Evolutionary conservation across 2,797 vertebrate genomes (phyloP).

Genomic region (Rousettus madagascariensis): DNA sequence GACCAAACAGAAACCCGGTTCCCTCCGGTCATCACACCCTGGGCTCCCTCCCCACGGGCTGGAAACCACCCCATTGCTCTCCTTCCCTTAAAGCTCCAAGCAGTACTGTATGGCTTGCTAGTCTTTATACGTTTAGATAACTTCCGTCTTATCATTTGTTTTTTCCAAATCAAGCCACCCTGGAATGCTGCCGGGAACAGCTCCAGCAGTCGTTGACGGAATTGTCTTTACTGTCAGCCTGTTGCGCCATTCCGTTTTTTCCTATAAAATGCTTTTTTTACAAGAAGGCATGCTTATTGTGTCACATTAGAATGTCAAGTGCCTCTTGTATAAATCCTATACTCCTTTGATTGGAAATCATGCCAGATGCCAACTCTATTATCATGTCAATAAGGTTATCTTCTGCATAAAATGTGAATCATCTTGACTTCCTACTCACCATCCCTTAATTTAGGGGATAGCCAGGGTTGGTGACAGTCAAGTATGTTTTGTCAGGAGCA

Average conservation of each 20-base stretch:
- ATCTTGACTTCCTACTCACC: background rate
- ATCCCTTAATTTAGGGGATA: background rate
- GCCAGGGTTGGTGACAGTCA: background rate
- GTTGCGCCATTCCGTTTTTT: background rate
- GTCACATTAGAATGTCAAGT: conserved; percentile 57
- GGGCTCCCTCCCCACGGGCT: background rate
- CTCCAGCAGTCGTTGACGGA: background rate
- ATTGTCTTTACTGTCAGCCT: background rate
- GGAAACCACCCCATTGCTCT: background rate
- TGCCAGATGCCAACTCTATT: background rate
- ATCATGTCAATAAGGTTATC: background rate
- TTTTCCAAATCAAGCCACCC: background rate
- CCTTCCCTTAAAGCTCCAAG: background rate
- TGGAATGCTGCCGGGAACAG: background rate
- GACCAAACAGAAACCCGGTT: background rate
- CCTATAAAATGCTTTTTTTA: conserved; percentile 18
- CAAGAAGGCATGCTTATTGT: background rate
- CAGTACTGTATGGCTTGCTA: background rate
- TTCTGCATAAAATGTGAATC: background rate
- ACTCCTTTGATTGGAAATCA: conserved; percentile 4
- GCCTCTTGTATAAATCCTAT: background rate
- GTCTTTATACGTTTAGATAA: too few species aligned
- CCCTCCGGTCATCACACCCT: background rate
- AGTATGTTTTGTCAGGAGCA: background rate
- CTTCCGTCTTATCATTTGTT: background rate